Evolutionary conservation across 2,888 invertebrate species (phyloP), one percentile per base, ranked within the genome.

Genomic region (Scaptomyza cyrtandrae): DNA sequence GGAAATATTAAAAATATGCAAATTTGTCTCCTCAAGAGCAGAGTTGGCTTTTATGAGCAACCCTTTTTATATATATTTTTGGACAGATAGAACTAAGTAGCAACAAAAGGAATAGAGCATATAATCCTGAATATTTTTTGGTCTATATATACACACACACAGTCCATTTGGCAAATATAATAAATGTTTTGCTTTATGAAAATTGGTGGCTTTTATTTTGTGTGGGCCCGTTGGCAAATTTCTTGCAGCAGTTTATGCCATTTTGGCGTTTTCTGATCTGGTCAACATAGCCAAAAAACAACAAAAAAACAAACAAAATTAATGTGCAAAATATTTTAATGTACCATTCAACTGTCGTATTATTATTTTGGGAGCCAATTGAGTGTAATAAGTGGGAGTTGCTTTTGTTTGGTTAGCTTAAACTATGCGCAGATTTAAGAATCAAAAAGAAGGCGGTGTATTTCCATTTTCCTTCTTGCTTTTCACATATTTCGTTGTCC

Each of bases 1-100:
- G 7, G 14, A 85, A 84, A 85, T 86, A 86, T 84, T 86, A 84
- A 84, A 85, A 84, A 86, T 86, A 86, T 86, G 86, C 80, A 86
- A 86, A 86, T 86, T 82, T 80, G 69, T 71, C 82, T 70, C 60
- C 65, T 68, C 62, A 64, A 63, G 50, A 55, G 50, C 35, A 66
- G 55, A 60, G 57, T 57, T 57, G 50, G 37, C 65, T 75, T 78
- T 80, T 81, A 80, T 82, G 68, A 71, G 65, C 43, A 67, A 85
- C 85, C 85, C 85, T 85, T 85, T 86, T 84, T 78, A 66, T 50
- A 33, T 33, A 33, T 10, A 2, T 13, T 49, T 33, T 65, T 69
- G 63, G 48, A 61, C 78, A 76, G 67, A 76, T 57, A 71, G 19
- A 71, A 67, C 49, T 54, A 59, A 39, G 39, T 39, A 39, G 35